phyloP scores from a whole-genome alignment of 2,888 invertebrate genomes.

The Aricia artaxerxes region DNA sequence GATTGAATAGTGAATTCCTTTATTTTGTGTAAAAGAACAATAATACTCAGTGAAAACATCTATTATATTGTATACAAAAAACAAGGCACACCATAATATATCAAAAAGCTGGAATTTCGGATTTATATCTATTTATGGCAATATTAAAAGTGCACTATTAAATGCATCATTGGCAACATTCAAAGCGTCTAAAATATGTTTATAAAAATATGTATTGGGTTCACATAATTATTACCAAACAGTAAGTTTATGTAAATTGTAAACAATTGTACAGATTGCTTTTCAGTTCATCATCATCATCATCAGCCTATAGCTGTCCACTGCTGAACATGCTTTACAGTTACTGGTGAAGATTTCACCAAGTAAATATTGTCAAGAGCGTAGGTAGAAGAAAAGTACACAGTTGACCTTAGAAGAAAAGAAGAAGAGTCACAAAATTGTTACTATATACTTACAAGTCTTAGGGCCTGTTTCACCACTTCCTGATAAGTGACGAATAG shows the following conservation, averaged over 20 bases:
- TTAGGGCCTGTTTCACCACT: too few relatives aligned
- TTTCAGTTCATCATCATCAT: too few relatives aligned
- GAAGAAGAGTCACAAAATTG: too few relatives aligned
- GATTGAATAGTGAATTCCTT: constrained; percentile 64
- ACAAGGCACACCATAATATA: constrained; percentile 58
- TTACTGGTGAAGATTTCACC: not conserved
- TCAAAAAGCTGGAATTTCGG: constrained; percentile 24
- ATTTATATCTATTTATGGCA: constrained; percentile 4
- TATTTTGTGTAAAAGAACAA: constrained; percentile 67
- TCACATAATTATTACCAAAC: not conserved
- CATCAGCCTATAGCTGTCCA: too few relatives aligned
- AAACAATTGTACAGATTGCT: not conserved
- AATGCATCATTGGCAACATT: constrained; percentile 28
- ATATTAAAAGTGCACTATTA: constrained; percentile 23
- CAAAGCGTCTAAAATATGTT: constrained; percentile 22
- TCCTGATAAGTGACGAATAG: too few relatives aligned
- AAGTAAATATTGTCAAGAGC: not conserved
- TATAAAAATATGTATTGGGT: constrained; percentile 24
- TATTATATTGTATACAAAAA: constrained; percentile 52
- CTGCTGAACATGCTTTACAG: too few relatives aligned
- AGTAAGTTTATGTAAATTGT: not conserved
- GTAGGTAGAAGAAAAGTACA: not conserved
- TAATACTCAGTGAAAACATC: constrained; percentile 60
- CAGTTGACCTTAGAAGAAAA: not conserved
- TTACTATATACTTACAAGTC: too few relatives aligned